Base-by-base conservation (phyloP, 2,888 invertebrate genomes). In the Lysandra coridon region DNA sequence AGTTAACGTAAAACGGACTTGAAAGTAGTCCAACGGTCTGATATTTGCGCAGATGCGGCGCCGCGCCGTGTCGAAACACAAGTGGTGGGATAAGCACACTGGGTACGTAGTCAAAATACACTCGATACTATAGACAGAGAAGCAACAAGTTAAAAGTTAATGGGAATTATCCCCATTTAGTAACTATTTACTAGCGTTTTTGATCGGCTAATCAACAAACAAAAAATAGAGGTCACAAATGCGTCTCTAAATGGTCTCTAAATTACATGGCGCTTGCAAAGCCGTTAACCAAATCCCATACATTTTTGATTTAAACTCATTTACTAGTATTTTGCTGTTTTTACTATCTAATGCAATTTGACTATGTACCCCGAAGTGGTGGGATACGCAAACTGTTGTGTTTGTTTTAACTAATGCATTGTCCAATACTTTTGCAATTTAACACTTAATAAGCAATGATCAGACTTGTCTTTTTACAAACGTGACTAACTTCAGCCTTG, bases 21-120 rank as follows among this genome's bases (percentile, higher is more conserved):
- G 86, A 86, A 83, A 84, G 85, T 76, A 86, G 93, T 92, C 92
- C 93, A 92, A 89, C 85, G 92, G 85, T 89, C 91, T 89, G 84
- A 82, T 88, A 86, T 90, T 80, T 80, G 78, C 74, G 62, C 81
- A 82, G 81, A 80, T 82, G 82, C 73, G 53, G 69, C 77, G 62
- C 77, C 57, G 69, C 77, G 62, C 77, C 57, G 73, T 78, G 75
- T 77, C 80, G 80, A 81, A 79, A 78, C 73, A 33, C 33, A n/a
- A 77, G 73, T 69, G 78, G 64, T 40, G 33, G 64, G 23, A 53
- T 78, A 78, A 44, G 73, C 30, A 73, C 12, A 62, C 62, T 62
- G n/a, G 62, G 62, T 23, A 7, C 62, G 1, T n/a, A 62, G 23
- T 10, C 33, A 73, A 57, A 57, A 17, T 57, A 14, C 57, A 57